Evolutionary conservation across 2,113 vertebrate species (phyloP).

Genomic region (Isichthys henryi): DNA sequence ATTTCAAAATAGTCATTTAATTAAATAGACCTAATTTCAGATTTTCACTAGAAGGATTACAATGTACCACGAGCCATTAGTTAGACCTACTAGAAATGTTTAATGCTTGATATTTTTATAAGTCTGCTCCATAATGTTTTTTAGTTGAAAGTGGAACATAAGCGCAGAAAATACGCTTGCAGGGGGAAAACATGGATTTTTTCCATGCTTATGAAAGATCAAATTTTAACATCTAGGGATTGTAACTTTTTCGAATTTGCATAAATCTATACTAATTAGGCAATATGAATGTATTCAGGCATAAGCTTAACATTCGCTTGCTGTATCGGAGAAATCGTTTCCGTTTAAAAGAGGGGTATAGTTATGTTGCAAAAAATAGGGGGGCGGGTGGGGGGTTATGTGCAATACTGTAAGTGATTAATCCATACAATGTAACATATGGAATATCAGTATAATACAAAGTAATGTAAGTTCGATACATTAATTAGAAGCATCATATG

Average conservation of each 20-base stretch:
- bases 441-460: neutral
- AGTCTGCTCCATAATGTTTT: neutral
- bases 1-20: neutral
- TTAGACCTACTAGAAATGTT: neutral
- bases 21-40: neutral
- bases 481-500: neutral
- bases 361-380: neutral
- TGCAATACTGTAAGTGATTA: neutral
- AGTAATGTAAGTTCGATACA: neutral
- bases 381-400: neutral
- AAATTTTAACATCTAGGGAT: neutral
- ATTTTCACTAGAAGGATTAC: neutral
- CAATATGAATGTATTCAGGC: neutral
- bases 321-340: neutral
- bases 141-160: neutral
- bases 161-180: neutral
- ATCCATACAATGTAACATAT: neutral
- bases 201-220: neutral
- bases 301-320: neutral
- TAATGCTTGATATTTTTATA: neutral
- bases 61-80: neutral
- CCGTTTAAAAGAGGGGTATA: neutral
- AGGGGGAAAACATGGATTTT: neutral
- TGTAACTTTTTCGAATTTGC: neutral
- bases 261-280: neutral